Percentiles rank a stretch among this genome's conserved stretches.
Conservation (phyloP, 2,888 invertebrate genomes). For the Phalera bucephala region DNA sequence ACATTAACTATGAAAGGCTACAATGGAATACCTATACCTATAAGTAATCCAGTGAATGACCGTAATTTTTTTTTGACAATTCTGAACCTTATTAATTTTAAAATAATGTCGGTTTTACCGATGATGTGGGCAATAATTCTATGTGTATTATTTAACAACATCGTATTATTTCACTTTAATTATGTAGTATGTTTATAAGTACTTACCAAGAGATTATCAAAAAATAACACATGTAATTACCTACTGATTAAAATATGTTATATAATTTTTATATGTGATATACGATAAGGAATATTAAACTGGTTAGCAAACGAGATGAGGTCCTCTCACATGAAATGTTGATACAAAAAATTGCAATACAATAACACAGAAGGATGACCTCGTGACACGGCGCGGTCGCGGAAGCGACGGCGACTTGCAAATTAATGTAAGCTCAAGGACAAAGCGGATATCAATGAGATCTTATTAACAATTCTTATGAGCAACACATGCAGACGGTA, state of each 20-base stretch:
- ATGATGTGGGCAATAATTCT: too few species aligned
- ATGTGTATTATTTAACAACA: too few species aligned
- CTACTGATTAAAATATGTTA: not conserved
- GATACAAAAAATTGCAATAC: not conserved
- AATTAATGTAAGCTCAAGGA: conserved; percentile 69
- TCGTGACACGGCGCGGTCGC: conserved; percentile 48
- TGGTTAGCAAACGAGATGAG: conserved; percentile 28
- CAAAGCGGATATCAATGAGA: conserved; percentile 33
- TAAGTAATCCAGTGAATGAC: too few species aligned
- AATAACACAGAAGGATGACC: conserved; percentile 24
- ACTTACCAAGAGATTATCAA: not conserved
- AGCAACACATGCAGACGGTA: conserved; percentile 15
- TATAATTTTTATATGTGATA: conserved; percentile 2
- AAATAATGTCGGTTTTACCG: too few species aligned
- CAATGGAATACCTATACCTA: not conserved
- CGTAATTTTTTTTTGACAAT: too few species aligned
- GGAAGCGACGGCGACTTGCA: conserved; percentile 71
- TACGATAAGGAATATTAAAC: conserved; percentile 9
- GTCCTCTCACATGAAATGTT: conserved; percentile 18
- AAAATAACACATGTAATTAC: not conserved
- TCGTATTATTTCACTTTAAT: too few species aligned
- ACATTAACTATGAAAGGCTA: not conserved
- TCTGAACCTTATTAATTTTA: too few species aligned
- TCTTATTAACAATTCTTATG: conserved; percentile 35
- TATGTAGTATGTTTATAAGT: too few species aligned